Conservation (phyloP, 2,113 vertebrate genomes). For the Galbula dea region DNA sequence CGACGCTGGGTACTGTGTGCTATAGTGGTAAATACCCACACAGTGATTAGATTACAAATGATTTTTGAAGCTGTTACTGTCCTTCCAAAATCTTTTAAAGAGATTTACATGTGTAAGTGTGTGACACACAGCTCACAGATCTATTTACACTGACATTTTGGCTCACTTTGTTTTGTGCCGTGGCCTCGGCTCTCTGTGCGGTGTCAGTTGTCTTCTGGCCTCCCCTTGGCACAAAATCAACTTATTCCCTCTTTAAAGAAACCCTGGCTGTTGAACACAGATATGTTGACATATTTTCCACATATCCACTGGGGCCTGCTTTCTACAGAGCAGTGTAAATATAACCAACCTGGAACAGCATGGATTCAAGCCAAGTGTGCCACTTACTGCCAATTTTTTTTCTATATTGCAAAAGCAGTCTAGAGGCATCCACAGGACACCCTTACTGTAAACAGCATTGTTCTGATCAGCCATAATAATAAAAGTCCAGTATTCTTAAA, state of each 20-base stretch:
- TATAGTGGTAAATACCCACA: background rate
- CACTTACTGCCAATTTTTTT: constrained; percentile 21
- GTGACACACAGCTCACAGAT: background rate
- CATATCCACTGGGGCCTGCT: background rate
- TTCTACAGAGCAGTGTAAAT: constrained; percentile 12
- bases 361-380: constrained; percentile 4
- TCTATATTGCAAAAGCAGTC: background rate
- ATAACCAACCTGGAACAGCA: constrained; percentile 23
- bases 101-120: background rate
- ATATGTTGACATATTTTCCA: constrained; percentile 44
- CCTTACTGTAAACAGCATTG: background rate
- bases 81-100: background rate
- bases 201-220: constrained; percentile 7
- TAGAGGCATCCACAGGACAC: background rate
- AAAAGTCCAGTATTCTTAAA: background rate
- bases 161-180: fast-evolving
- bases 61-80: background rate
- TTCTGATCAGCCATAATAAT: background rate
- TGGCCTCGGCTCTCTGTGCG: background rate
- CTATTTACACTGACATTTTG: background rate
- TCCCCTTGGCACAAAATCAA: background rate
- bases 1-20: background rate
- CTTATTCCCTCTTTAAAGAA: background rate
- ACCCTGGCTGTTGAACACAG: background rate
- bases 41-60: background rate